Conservation (phyloP, 2,888 invertebrate genomes). For the Cylindroiulus punctatus region DNA sequence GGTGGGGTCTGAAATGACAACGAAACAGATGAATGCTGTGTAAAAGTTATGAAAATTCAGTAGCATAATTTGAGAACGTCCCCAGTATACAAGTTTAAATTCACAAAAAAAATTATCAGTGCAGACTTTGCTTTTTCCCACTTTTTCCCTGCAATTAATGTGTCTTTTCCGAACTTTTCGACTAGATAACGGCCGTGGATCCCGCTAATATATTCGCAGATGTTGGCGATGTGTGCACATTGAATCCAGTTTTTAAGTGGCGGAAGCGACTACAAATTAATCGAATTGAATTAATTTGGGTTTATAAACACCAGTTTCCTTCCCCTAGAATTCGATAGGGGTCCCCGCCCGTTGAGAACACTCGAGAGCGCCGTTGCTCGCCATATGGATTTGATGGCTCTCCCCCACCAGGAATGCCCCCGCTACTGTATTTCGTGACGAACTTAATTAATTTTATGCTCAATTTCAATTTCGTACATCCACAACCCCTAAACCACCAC, state of each 20-base stretch:
- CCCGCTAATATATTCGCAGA: background rate
- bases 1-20: too few species aligned
- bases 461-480: constrained; percentile 6
- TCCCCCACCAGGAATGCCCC: background rate
- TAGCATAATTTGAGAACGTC: too few species aligned
- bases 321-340: background rate
- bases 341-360: background rate
- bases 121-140: too few species aligned
- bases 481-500: background rate
- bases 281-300: constrained; percentile 32
- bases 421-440: background rate
- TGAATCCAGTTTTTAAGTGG: constrained; percentile 1
- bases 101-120: too few species aligned
- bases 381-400: constrained; percentile 25
- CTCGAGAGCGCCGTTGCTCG: background rate
- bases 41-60: too few species aligned
- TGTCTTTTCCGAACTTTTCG: background rate
- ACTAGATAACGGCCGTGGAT: background rate
- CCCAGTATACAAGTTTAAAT: too few species aligned
- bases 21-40: too few species aligned
- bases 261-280: constrained; percentile 15
- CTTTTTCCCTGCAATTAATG: constrained; percentile 32
- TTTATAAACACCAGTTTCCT: background rate
- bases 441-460: constrained; percentile 8
- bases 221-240: constrained; percentile 24